These are phyloP conservation scores for Aplocera efformata DNA, from an alignment of 2,888 invertebrate genomes.

Conservation along the genomic window DNA sequence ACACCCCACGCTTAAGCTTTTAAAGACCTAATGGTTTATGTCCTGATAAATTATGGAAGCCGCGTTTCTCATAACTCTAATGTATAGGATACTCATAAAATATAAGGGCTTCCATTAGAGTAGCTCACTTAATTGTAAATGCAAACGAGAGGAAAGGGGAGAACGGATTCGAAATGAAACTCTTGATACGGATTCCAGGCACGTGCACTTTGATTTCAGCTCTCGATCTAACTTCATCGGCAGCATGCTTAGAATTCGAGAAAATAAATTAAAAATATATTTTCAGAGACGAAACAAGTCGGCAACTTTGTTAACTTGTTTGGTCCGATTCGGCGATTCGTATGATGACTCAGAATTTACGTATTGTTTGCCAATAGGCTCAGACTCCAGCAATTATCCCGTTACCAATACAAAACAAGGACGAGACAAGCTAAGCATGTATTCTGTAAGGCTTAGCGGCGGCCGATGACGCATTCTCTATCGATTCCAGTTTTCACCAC, in stretches of 20 bases:
- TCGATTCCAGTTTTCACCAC: slow-evolving; percentile 43
- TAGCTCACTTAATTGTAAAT: slow-evolving; percentile 41
- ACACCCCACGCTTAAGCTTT: slow-evolving; percentile 26
- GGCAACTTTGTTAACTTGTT: too few relatives aligned
- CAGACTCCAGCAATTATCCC: slow-evolving; percentile 33
- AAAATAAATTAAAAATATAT: slow-evolving; percentile 33
- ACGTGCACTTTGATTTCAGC: slow-evolving; percentile 63
- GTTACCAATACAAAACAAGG: slow-evolving; percentile 48
- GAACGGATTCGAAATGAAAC: slow-evolving; percentile 37
- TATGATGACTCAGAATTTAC: not conserved
- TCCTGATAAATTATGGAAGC: slow-evolving; percentile 37
- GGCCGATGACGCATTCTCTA: slow-evolving; percentile 59
- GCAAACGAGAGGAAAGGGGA: slow-evolving; percentile 46
- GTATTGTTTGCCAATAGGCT: slow-evolving; percentile 24
- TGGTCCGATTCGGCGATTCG: slow-evolving; percentile 14
- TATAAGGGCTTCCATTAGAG: slow-evolving; percentile 20
- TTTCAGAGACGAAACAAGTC: slow-evolving; percentile 8
- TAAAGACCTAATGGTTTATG: slow-evolving; percentile 13
- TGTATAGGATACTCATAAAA: slow-evolving; percentile 29
- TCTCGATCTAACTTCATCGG: slow-evolving; percentile 52
- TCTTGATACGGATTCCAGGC: slow-evolving; percentile 41
- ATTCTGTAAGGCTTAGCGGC: slow-evolving; percentile 28
- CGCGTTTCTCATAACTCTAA: slow-evolving; percentile 26
- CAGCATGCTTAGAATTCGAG: slow-evolving; percentile 42
- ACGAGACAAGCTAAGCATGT: slow-evolving; percentile 53